Evolutionary conservation across 2,888 invertebrate genomes (phyloP).

Genomic region (Drosophila emarginata): DNA sequence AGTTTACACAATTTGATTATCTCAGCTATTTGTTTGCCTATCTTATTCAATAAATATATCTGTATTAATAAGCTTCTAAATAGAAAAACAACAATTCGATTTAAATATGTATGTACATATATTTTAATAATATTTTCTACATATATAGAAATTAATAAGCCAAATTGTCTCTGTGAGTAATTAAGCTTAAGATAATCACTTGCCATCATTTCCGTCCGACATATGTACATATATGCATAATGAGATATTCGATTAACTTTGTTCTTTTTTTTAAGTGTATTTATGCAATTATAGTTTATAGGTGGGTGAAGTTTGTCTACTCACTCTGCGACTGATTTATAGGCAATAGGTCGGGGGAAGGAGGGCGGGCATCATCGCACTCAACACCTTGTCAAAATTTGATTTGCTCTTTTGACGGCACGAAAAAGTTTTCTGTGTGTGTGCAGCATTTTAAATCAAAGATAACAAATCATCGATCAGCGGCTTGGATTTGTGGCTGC

Average conservation of each 20-base stretch:
- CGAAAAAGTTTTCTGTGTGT: constrained; percentile 26
- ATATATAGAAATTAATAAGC: too few relatives aligned
- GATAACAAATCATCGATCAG: constrained; percentile 73
- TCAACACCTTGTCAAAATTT: constrained; percentile 75
- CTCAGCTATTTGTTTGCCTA: too few relatives aligned
- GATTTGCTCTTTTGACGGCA: constrained; percentile 65
- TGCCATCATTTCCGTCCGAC: too few relatives aligned
- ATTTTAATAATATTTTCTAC: too few relatives aligned
- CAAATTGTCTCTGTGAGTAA: too few relatives aligned
- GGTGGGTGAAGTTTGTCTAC: constrained; percentile 65
- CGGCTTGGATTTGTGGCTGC: constrained; percentile 41
- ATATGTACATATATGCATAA: neutral
- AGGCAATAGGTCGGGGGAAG: neutral
- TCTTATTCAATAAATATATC: too few relatives aligned
- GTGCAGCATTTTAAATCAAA: constrained; percentile 58
- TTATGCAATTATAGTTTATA: constrained; percentile 66
- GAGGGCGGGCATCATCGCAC: neutral
- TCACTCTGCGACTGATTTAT: constrained; percentile 60
- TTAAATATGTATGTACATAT: too few relatives aligned
- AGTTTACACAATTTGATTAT: too few relatives aligned
- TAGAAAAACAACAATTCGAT: too few relatives aligned
- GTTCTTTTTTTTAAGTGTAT: neutral
- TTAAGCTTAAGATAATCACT: too few relatives aligned
- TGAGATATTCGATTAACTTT: too few relatives aligned
- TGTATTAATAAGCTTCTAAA: too few relatives aligned